These are phyloP conservation scores for Anthopleura xanthogrammica DNA, from an alignment of 92 coral and sea anemone genomes.

Conservation along the genomic window DNA sequence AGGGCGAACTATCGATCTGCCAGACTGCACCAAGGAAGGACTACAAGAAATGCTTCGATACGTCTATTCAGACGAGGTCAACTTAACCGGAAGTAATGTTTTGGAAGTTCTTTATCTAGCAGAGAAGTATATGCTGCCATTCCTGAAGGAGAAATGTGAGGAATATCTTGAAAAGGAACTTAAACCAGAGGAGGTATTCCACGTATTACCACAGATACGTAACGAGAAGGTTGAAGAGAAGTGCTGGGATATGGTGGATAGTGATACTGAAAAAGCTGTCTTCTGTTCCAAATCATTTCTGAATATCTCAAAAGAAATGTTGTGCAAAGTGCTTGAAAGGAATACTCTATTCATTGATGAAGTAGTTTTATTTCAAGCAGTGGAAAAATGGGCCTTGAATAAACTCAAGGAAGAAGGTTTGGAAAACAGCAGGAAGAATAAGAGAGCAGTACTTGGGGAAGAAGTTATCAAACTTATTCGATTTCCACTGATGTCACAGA, in stretches of 20 bases:
- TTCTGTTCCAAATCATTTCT: neutral
- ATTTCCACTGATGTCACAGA: neutral
- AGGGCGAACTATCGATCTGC: too few species aligned
- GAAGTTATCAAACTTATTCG: neutral
- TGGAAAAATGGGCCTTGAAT: neutral
- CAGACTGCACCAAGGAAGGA: too few species aligned
- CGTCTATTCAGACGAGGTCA: too few species aligned
- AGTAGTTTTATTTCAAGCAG: neutral
- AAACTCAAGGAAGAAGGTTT: neutral
- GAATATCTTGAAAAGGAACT: neutral
- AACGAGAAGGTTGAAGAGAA: neutral
- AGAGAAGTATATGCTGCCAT: neutral
- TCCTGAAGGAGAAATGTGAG: neutral
- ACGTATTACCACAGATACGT: neutral
- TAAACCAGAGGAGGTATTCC: neutral
- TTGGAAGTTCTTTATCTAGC: neutral
- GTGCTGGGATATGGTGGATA: neutral
- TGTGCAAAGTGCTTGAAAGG: neutral
- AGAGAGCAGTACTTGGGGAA: neutral
- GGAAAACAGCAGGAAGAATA: neutral
- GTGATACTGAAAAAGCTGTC: neutral
- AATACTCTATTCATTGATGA: neutral
- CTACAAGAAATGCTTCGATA: too few species aligned
- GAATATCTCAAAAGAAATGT: too few species aligned
- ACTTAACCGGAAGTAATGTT: neutral